A percentile compares a stretch with the other conserved stretches of the same genome.
These are phyloP conservation scores for Caenorhabditis sinica DNA, from an alignment of 2,888 invertebrate species.

Conservation along the genomic window DNA sequence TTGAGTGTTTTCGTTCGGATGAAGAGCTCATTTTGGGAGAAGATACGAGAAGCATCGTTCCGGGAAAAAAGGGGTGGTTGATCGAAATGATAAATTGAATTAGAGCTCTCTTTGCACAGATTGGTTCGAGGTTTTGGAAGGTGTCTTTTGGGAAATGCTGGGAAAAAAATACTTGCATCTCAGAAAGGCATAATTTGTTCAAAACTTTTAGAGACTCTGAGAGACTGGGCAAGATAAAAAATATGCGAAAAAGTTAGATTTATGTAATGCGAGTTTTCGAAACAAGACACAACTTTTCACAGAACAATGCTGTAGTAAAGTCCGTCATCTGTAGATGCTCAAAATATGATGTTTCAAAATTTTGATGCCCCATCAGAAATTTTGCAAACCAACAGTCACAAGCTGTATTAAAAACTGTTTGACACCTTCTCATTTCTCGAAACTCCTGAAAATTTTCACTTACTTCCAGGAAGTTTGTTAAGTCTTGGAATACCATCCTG, in stretches of 20 bases:
- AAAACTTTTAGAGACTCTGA: too few relatives aligned
- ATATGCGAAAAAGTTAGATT: too few relatives aligned
- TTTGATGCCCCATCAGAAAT: too few relatives aligned
- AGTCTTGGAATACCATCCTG: constrained; percentile 60
- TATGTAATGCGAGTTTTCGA: too few relatives aligned
- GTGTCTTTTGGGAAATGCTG: not conserved
- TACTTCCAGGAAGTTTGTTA: constrained; percentile 48
- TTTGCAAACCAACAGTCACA: not conserved
- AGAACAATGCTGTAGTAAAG: too few relatives aligned
- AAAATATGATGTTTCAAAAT: too few relatives aligned
- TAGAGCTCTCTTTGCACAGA: constrained; percentile 27
- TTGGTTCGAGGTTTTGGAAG: not conserved
- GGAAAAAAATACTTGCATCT: too few relatives aligned
- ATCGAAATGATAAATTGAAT: constrained; percentile 43
- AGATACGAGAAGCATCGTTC: constrained; percentile 30
- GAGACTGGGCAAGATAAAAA: not conserved
- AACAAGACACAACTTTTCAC: too few relatives aligned
- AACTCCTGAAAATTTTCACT: not conserved
- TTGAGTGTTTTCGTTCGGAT: constrained; percentile 46
- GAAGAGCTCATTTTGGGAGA: constrained; percentile 27
- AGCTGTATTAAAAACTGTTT: not conserved
- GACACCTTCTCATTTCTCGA: not conserved
- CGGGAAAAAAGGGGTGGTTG: constrained; percentile 24
- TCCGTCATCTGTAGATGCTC: too few relatives aligned
- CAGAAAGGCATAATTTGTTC: too few relatives aligned